A percentile compares a stretch with the other conserved stretches of the same genome.
These are phyloP conservation scores for Pomatorhinus ruficollis DNA, from an alignment of 2,113 vertebrate species.

Conservation along the genomic window DNA sequence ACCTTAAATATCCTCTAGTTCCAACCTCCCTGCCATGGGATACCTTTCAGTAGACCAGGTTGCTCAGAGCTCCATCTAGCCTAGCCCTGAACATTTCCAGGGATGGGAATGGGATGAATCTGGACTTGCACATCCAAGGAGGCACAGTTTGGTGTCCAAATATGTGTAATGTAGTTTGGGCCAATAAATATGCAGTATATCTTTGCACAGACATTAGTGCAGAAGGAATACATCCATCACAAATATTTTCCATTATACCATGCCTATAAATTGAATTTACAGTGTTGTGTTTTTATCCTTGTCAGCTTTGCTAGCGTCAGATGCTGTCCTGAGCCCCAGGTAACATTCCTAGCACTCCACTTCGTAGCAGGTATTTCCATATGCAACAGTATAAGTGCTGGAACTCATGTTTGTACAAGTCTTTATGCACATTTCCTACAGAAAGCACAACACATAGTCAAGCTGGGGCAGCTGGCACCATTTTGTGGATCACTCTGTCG, in stretches of 20 bases:
- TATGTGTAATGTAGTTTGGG: not conserved
- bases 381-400: not conserved
- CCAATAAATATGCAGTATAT: not conserved
- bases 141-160: not conserved
- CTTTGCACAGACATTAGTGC: not conserved
- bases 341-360: not conserved
- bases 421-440: not conserved
- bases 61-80: not conserved
- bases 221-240: not conserved
- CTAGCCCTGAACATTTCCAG: not conserved
- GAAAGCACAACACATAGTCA: not conserved
- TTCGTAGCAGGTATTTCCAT: not conserved
- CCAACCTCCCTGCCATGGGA: not conserved
- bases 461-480: not conserved
- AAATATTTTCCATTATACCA: not conserved
- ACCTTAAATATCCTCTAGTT: not conserved
- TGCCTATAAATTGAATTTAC: not conserved
- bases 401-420: not conserved
- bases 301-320: not conserved
- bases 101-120: not conserved
- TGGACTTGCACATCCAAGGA: not conserved
- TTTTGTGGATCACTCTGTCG: not conserved
- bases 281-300: not conserved
- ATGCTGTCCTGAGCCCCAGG: not conserved
- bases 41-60: not conserved